Base-by-base conservation (phyloP, 2,888 invertebrate genomes). In the Nysson spinosus region DNA sequence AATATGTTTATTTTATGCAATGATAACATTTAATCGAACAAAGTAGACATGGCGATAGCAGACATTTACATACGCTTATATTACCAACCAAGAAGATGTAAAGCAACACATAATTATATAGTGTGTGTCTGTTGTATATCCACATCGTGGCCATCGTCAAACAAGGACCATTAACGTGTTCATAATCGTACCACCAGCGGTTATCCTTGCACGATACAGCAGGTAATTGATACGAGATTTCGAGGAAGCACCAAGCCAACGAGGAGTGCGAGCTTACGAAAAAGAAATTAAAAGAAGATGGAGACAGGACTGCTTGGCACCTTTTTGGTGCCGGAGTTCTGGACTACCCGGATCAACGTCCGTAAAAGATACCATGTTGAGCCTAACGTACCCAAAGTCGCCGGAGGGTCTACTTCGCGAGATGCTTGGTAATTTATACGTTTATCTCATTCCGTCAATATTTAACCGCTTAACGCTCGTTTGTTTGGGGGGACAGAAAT, bases 371-470 rank as follows among this genome's bases (percentile, higher is more conserved):
- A 68, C 60, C 69, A 52, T 56, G 55, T 34, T 55, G 64, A 54
- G 66, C 51, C 30, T 40, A 47, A 60, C 58, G 28, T 50, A 52
- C 56, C 37, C 19, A 54, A 39, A 46, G 35, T 61, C 64, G 71
- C 69, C 73, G 58, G 65, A 73, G 75, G 72, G 73, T 70, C 60
- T 69, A 70, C 37, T 49, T 52, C 60, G 32, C 54, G 50, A 77
- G 73, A 69, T 73, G 80, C 44, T 64, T 72, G 72, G 77, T 80
- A 81, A 81, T 80, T 81, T 77, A 81, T 79, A 80, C 76, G 72
- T 80, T 80, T 80, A 79, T 80, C 77, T 77, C 72, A 76, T 79
- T 78, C 69, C 75, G 80, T 78, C 80, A 80, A 82, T 80, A 80
- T 82, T 81, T 80, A 77, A n/a, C n/a, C n/a, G n/a, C n/a, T n/a